Evolutionary conservation across 2,113 vertebrate genomes (phyloP).

Genomic region (Rhipidura dahli): DNA sequence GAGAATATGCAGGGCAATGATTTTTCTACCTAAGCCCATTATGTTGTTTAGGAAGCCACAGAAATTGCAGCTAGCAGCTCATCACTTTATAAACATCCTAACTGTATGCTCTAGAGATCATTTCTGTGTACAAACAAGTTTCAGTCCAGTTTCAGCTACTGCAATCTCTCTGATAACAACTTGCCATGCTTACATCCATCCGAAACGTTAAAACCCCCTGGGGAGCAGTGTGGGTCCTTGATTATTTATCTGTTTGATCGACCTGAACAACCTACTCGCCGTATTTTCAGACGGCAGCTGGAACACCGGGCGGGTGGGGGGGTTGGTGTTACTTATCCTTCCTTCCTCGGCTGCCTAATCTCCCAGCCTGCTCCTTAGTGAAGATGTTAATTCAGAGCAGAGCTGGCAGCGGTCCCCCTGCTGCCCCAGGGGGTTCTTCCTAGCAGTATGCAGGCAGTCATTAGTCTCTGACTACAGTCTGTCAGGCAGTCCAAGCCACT

Average conservation of each 20-base stretch:
- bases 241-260: background rate
- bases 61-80: background rate
- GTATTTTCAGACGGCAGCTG: background rate
- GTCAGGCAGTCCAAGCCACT: slow-evolving; percentile 31
- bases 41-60: background rate
- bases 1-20: background rate
- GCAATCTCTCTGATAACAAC: background rate
- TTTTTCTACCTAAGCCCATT: background rate
- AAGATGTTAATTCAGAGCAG: slow-evolving; percentile 56
- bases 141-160: background rate
- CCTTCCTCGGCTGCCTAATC: background rate
- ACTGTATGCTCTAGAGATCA: background rate
- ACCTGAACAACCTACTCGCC: background rate
- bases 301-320: background rate
- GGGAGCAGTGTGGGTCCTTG: background rate
- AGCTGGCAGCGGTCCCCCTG: slow-evolving; percentile 13
- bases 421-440: slow-evolving; percentile 45
- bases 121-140: slow-evolving; percentile 16
- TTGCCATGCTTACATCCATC: background rate
- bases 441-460: slow-evolving; percentile 49
- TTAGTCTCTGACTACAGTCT: slow-evolving; percentile 35
- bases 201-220: background rate
- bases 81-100: background rate
- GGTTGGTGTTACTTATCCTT: background rate
- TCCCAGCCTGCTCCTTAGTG: slow-evolving; percentile 19